A percentile compares a stretch with the other conserved stretches of the same genome.
These are phyloP conservation scores for Triplophysa siluroides DNA, from an alignment of 2,113 vertebrate species.

Conservation along the genomic window DNA sequence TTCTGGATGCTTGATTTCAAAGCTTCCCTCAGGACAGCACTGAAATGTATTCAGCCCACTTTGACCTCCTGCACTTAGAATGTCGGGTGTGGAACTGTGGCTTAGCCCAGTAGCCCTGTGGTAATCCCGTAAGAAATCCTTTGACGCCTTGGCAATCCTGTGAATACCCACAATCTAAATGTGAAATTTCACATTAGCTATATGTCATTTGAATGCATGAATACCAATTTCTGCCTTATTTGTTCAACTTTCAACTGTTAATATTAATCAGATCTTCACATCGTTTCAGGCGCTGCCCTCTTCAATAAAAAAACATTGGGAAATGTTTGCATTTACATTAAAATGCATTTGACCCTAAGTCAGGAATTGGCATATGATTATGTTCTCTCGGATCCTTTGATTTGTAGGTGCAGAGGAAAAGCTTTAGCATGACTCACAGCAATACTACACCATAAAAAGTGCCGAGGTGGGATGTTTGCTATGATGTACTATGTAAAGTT, in stretches of 20 bases:
- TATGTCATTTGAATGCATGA: background rate
- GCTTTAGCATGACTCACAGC: conserved; percentile 63
- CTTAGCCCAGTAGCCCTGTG: conserved; percentile 51
- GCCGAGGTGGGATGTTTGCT: conserved; percentile 53
- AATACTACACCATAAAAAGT: conserved; percentile 48
- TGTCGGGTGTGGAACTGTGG: conserved; percentile 50
- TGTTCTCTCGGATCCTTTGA: conserved; percentile 59
- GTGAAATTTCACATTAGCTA: conserved; percentile 13
- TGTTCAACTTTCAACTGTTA: conserved; percentile 16
- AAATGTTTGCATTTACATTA: conserved; percentile 65
- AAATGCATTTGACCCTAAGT: conserved; percentile 63
- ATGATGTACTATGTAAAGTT: background rate
- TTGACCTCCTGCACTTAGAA: conserved; percentile 59
- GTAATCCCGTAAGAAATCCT: conserved; percentile 56
- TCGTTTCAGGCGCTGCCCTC: conserved; percentile 37
- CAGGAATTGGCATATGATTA: conserved; percentile 62
- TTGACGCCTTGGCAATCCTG: conserved; percentile 47
- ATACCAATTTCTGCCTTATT: conserved; percentile 18
- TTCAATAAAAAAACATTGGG: conserved; percentile 42
- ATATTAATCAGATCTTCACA: conserved; percentile 36
- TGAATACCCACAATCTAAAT: conserved; percentile 28
- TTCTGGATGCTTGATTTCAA: conserved; percentile 42
- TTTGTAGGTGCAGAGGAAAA: conserved; percentile 52
- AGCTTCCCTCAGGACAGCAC: conserved; percentile 53
- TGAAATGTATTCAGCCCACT: conserved; percentile 52